Evolutionary conservation across 2,797 vertebrate species (phyloP), one percentile per base, ranked within the genome.

Genomic region (Darevskia nairensis): DNA sequence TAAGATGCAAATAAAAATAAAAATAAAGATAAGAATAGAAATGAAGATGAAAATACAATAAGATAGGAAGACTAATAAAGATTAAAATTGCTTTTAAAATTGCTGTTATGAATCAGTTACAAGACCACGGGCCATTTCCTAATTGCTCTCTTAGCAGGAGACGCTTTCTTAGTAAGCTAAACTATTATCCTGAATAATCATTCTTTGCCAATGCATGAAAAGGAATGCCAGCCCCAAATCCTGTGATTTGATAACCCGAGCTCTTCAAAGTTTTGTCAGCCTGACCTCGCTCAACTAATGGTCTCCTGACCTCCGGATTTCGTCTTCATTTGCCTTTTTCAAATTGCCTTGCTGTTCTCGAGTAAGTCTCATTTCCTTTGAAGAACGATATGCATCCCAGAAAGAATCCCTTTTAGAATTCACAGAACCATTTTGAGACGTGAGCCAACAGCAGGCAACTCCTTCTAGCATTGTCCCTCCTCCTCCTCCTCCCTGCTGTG

Each of bases 161-260:
- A 0, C 76, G 94, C 68, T 21, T 79, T 93, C 78, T 29, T 80
- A 89, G 83, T 75, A 90, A 91, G 21, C 2, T n/a, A 55, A 88
- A 90, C 85, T 90, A 71, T 78, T 69, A 35, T 78, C 85, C 44
- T 27, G 61, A 10, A 29, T 87, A 69, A 69, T 69, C 32, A 5
- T 78, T 85, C 46, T 85, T 44, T 0, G 4, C 29, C 13, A 55
- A 88, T 88, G 86, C 66, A 80, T 61, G 66, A 21, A 69, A 29
- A 0, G n/a, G n/a, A 27, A n/a, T 87, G 87, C 92, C 90, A 89
- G 68, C 2, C 3, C 10, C 6, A 41, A 35, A 80, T 11, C 13
- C 8, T 35, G 82, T 46, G 72, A 85, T 87, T 91, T 91, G 85
- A 11, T 27, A 72, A 86, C 13, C 21, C 72, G 41, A 23, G 71